Evolutionary conservation across 2,888 invertebrate species (phyloP), one percentile per base, ranked within the genome.

Genomic region (Apamea crenata): DNA sequence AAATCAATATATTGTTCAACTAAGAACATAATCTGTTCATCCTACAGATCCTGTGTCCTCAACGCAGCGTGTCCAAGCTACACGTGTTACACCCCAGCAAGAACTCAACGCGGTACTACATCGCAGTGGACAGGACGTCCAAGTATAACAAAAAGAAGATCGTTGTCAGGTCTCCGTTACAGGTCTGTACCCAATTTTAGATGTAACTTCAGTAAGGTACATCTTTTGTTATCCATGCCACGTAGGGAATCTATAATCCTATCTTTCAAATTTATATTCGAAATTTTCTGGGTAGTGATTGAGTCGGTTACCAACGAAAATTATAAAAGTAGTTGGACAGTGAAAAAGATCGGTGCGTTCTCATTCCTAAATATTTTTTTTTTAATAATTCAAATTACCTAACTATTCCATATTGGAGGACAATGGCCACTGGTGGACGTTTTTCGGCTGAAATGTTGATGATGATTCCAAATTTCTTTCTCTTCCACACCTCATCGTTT

Each of bases 121-220:
- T 98, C 74, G 97, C 98, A 2, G 97, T 98, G 47, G 98, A 98
- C 87, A 97, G 98, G 12, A 97, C 97, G 53, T 97, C 97, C 10
- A 97, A 97, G 67, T 95, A 95, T 82, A 96, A 97, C 85, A 95
- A 96, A 77, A 97, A 97, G 90, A 97, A 96, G 82, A 97, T 98
- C 67, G 97, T 97, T 1, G 97, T 98, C 50, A 95, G 98, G 82
- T 98, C 98, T 2, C 98, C 98, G 0, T 93, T 98, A 65, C 98
- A 98, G 97, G 98, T 98, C 14, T 1, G 61, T 66, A 65, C 5
- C 44, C n/a, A n/a, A n/a, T n/a, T n/a, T n/a, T n/a, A n/a, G n/a
- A n/a, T n/a, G n/a, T n/a, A n/a, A n/a, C n/a, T n/a, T n/a, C n/a
- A n/a, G n/a, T n/a, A n/a, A n/a, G n/a, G n/a, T n/a, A n/a, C n/a